Evolutionary conservation across 2,888 invertebrate genomes (phyloP), one percentile per base, ranked within the genome.

Genomic region (Andrena bicolor): DNA sequence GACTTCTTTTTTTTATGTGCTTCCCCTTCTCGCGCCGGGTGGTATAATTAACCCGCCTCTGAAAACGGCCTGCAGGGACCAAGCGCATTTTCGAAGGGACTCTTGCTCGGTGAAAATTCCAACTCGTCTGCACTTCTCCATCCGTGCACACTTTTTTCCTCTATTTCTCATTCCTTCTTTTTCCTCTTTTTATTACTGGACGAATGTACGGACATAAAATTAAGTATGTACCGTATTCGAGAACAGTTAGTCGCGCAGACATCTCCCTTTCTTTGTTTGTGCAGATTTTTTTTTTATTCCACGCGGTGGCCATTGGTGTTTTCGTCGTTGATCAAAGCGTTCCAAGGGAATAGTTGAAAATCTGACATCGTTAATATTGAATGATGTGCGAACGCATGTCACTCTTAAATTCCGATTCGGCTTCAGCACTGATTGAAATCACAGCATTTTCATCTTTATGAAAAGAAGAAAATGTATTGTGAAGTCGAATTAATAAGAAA

Each of bases 21-120:
- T 82, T 77, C 80, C 82, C 83, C 78, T 82, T 86, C 85, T 85
- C 83, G 53, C 88, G 83, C 76, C 69, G 85, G 85, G 85, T 86
- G 88, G 85, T 88, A 87, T 88, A 88, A 88, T 88, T 87, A 88
- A 88, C 87, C 87, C 86, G 82, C 79, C 86, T 84, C 84, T 84
- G 85, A 88, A 88, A 88, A 88, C 86, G 86, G 85, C 86, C 88
- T 86, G 82, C 85, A 88, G 86, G 84, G 85, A 86, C 85, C 80
- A 66, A 73, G 86, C 85, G 83, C 85, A 86, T 88, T 88, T 88
- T 86, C 88, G 86, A 88, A 88, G 85, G 85, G 88, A 86, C 86
- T 83, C 83, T 73, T 66, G 79, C 77, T 58, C 85, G 83, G 48
- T 82, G 86, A 83, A 87, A 88, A 88, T 87, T 88, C 81, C 86